Conservation (phyloP, 64 coral and sea anemone genomes). For the Pocillopora damicornis region DNA sequence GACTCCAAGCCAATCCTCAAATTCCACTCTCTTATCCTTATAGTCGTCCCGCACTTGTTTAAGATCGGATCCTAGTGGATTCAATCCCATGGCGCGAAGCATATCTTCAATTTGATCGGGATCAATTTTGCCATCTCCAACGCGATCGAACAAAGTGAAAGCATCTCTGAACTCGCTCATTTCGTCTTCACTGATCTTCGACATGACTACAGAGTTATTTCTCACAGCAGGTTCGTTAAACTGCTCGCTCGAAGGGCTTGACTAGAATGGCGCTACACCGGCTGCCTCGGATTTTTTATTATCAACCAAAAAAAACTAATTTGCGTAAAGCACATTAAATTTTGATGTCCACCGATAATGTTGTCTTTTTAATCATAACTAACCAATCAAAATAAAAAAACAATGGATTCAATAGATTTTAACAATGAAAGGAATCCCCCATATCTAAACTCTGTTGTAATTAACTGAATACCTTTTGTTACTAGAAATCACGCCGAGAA, state of each 20-base stretch:
- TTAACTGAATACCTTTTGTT: background rate
- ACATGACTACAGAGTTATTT: slow-evolving; percentile 39
- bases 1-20: slow-evolving; percentile 67
- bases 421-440: background rate
- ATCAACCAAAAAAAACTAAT: background rate
- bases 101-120: slow-evolving; percentile 53
- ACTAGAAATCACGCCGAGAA: slow-evolving; percentile 12
- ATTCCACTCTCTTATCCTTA: slow-evolving; percentile 47
- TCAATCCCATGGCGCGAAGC: slow-evolving; percentile 65
- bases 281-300: background rate
- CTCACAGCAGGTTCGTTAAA: background rate
- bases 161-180: slow-evolving; percentile 69
- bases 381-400: slow-evolving; percentile 17
- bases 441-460: slow-evolving; percentile 1
- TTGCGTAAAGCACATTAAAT: background rate
- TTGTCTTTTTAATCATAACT: slow-evolving; percentile 4
- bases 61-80: slow-evolving; percentile 64
- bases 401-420: background rate
- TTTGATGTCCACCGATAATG: background rate
- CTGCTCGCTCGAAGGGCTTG: background rate
- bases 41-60: slow-evolving; percentile 52
- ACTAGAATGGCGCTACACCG: background rate
- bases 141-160: slow-evolving; percentile 62
- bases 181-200: slow-evolving; percentile 48
- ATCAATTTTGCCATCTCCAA: slow-evolving; percentile 80